These are phyloP conservation scores for Tetramorium simillimum DNA, from an alignment of 1,140 invertebrate genomes.

Conservation along the genomic window DNA sequence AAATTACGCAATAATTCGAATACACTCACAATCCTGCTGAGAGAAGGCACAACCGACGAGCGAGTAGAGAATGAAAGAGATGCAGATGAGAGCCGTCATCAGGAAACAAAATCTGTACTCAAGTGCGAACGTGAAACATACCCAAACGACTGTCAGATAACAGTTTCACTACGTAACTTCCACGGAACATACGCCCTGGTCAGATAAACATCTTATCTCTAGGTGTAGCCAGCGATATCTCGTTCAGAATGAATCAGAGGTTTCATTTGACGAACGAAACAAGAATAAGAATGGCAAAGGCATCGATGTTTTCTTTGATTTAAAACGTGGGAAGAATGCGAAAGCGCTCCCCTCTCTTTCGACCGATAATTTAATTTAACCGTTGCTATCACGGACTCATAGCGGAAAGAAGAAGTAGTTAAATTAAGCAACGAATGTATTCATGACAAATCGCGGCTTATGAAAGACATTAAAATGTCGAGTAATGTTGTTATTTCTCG, in stretches of 20 bases:
- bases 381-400: background rate
- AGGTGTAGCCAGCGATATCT: conserved; percentile 58
- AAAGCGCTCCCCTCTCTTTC: background rate
- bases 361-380: background rate
- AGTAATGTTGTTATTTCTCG: background rate
- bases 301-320: background rate
- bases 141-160: conserved; percentile 25
- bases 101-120: background rate
- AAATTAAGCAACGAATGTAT: background rate
- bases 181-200: conserved; percentile 15
- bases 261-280: conserved; percentile 1
- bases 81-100: conserved; percentile 24
- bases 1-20: background rate
- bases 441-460: background rate
- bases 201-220: conserved; percentile 68
- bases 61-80: background rate
- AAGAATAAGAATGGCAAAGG: background rate
- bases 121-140: background rate
- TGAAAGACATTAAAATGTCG: background rate
- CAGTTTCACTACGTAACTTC: background rate
- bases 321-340: background rate
- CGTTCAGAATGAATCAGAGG: conserved; percentile 53
- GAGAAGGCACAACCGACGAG: background rate
- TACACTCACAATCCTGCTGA: conserved; percentile 48
- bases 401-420: background rate